Conservation (phyloP, 2,113 vertebrate species). For the Orthonyx spaldingii region DNA sequence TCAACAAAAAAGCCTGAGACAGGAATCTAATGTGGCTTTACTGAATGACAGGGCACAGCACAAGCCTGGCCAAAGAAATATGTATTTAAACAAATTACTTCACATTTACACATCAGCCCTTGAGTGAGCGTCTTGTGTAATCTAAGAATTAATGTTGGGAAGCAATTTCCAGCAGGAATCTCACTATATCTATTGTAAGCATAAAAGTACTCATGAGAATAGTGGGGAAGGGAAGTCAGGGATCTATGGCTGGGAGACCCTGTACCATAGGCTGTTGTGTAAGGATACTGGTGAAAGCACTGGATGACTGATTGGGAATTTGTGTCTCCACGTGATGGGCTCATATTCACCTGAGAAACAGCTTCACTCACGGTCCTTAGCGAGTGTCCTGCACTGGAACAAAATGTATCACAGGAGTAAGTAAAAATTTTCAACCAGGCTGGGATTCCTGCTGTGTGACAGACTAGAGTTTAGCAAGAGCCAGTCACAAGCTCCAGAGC, state of each 20-base stretch:
- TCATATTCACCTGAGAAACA: not conserved
- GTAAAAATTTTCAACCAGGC: not conserved
- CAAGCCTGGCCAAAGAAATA: constrained; percentile 18
- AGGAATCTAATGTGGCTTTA: constrained; percentile 37
- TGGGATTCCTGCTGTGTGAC: not conserved
- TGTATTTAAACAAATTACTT: not conserved
- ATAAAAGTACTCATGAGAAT: not conserved
- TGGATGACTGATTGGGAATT: not conserved
- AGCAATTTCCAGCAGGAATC: not conserved
- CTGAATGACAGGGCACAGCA: constrained; percentile 9
- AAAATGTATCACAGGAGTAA: not conserved
- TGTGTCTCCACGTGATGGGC: not conserved
- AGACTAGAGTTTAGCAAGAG: not conserved
- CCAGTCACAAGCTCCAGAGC: not conserved
- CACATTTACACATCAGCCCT: not conserved
- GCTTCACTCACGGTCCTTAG: not conserved
- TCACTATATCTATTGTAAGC: not conserved
- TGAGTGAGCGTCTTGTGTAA: not conserved
- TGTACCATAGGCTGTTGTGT: not conserved
- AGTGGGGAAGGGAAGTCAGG: not conserved
- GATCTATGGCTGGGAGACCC: not conserved
- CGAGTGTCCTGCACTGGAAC: not conserved
- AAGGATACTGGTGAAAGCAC: not conserved
- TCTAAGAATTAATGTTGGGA: not conserved
- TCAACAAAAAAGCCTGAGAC: not conserved